These are phyloP conservation scores for Caenorhabditis sulstoni DNA, from an alignment of 2,888 invertebrate species.

Conservation along the genomic window DNA sequence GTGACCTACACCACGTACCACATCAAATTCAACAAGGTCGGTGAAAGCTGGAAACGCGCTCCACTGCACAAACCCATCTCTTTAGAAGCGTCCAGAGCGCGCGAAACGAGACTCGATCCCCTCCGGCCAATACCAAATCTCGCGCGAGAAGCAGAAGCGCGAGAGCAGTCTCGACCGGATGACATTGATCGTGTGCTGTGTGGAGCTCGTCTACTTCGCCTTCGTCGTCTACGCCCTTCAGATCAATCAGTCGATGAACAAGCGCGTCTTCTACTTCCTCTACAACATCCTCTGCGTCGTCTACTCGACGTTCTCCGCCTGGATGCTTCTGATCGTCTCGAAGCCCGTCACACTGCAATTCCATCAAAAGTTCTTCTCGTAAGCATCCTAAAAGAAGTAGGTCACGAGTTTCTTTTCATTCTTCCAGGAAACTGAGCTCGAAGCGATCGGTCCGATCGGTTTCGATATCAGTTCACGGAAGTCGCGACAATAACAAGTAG, in stretches of 20 bases:
- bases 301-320: constrained; percentile 57
- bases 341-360: constrained; percentile 46
- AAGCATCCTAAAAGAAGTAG: neutral
- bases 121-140: constrained; percentile 6
- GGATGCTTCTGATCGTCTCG: constrained; percentile 55
- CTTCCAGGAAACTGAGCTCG: constrained; percentile 21
- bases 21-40: constrained; percentile 17
- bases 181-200: constrained; percentile 53
- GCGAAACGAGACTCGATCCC: constrained; percentile 9
- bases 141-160: constrained; percentile 30
- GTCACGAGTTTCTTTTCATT: neutral
- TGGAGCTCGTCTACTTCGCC: constrained; percentile 52
- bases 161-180: constrained; percentile 44
- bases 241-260: constrained; percentile 50
- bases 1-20: constrained; percentile 18
- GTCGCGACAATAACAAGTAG: constrained; percentile 26
- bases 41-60: neutral
- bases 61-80: neutral
- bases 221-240: constrained; percentile 48
- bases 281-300: constrained; percentile 52
- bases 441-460: constrained; percentile 22
- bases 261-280: constrained; percentile 51
- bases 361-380: constrained; percentile 18
- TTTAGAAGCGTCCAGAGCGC: constrained; percentile 3
- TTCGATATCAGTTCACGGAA: constrained; percentile 39